Evolutionary conservation across 2,888 invertebrate genomes (phyloP), one percentile per base, ranked within the genome.

Genomic region (Ennomos quercinarius): DNA sequence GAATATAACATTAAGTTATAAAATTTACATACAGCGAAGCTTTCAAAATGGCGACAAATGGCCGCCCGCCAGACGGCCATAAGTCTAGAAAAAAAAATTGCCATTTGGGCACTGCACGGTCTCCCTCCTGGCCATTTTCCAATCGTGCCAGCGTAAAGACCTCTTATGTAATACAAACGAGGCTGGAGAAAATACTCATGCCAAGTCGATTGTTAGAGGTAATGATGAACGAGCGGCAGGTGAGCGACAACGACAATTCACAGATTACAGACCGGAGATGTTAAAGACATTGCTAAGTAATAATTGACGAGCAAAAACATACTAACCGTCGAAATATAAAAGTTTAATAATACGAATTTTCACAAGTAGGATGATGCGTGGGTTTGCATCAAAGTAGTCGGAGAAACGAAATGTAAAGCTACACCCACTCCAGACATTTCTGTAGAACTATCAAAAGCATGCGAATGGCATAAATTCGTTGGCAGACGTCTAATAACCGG

Each of bases 31-130:
- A 48, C 37, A 9, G 54, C 39, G 48, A 76, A 70, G 67, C 74
- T 69, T 59, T 59, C 53, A 74, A 75, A 71, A 71, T 45, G 51
- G 49, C 70, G 70, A 71, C 71, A 77, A 77, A 84, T 87, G 86
- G 86, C 88, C 57, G 71, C 59, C 69, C 66, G 79, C 85, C 87
- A 87, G 83, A 78, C 78, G 66, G 68, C 70, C 65, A 68, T 73
- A 77, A 73, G 75, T 76, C 75, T 78, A 51, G 69, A 71, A 77
- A 84, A 77, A 84, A 83, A 84, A 83, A 79, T 69, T 70, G 71
- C 65, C 68, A 66, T 78, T 73, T 72, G 77, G 78, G 71, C 76
- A 81, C 74, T 81, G 77, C 74, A 79, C 76, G 72, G 62, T 70
- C 60, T 55, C 46, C 55, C 68, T 63, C 64, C 81, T 88, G 87